A percentile compares a stretch with the other conserved stretches of the same genome.
Conservation (phyloP, 2,113 vertebrate genomes). For the Phocoena sinus region DNA sequence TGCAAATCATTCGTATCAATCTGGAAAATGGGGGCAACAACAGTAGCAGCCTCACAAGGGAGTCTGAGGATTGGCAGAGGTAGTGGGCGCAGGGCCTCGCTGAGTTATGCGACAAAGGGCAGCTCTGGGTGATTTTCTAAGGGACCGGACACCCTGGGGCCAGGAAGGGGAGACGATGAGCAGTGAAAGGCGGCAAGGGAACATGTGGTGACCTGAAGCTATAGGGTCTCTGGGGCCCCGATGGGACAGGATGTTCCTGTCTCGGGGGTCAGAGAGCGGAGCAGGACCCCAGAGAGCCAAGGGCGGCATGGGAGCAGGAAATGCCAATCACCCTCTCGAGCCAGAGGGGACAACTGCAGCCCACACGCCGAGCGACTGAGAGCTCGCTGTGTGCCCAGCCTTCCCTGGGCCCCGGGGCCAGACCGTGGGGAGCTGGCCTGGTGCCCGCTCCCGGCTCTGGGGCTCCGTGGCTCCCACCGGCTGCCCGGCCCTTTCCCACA, state of each 20-base stretch:
- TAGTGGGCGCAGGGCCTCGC: accelerated
- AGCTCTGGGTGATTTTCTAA: neutral
- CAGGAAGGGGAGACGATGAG: neutral
- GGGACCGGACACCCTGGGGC: neutral
- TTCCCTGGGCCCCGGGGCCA: neutral
- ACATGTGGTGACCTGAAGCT: neutral
- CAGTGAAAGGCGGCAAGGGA: neutral
- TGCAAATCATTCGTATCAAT: neutral
- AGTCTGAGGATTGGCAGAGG: neutral
- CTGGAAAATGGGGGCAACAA: neutral
- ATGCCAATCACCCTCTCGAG: neutral
- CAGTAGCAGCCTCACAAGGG: neutral
- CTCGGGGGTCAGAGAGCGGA: neutral
- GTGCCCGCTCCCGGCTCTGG: neutral
- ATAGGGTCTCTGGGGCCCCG: neutral
- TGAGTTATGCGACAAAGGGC: neutral
- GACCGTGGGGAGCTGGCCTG: neutral
- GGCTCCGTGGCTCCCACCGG: neutral
- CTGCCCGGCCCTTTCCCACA: neutral
- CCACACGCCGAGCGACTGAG: neutral
- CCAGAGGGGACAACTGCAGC: neutral
- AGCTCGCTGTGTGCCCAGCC: neutral
- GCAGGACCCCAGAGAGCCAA: neutral
- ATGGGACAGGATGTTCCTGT: neutral
- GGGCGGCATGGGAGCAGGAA: neutral